phyloP scores from a whole-genome alignment of 2,113 vertebrate genomes.

The Rhabdornis inornatus region DNA sequence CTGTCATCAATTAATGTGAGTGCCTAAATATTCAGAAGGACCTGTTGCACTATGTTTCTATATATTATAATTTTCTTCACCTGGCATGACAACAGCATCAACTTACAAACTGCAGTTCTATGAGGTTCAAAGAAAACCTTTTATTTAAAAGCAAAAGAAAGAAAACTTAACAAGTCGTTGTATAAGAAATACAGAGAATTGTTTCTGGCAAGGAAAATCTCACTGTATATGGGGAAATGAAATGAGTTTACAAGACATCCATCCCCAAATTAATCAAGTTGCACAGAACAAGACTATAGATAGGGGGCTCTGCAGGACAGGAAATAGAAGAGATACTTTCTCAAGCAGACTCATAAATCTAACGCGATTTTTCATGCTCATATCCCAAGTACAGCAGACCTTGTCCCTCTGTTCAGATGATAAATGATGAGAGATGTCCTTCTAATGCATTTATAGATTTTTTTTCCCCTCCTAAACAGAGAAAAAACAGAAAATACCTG shows the following conservation, averaged over 20 bases:
- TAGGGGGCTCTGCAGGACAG: slow-evolving; percentile 61
- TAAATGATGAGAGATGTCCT: slow-evolving; percentile 43
- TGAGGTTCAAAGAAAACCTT: not conserved
- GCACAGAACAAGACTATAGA: slow-evolving; percentile 1
- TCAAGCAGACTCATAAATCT: slow-evolving; percentile 32
- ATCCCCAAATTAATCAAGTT: not conserved
- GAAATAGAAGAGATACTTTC: slow-evolving; percentile 5
- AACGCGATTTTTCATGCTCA: not conserved
- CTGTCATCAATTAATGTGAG: not conserved
- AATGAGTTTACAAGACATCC: not conserved
- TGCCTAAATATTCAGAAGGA: not conserved
- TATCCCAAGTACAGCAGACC: slow-evolving; percentile 28
- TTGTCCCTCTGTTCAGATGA: slow-evolving; percentile 47
- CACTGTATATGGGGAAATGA: not conserved
- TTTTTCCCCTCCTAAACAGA: not conserved
- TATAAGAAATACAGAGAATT: not conserved
- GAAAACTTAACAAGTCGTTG: not conserved
- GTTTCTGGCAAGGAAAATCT: not conserved
- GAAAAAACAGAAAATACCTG: slow-evolving; percentile 11
- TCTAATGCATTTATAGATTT: slow-evolving; percentile 40
- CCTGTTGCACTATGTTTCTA: not conserved
- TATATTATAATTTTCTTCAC: not conserved
- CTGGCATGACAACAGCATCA: not conserved
- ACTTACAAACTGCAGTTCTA: not conserved
- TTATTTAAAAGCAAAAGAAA: not conserved